phyloP scores from a whole-genome alignment of 2,888 invertebrate genomes.

The Hemaris fuciformis region DNA sequence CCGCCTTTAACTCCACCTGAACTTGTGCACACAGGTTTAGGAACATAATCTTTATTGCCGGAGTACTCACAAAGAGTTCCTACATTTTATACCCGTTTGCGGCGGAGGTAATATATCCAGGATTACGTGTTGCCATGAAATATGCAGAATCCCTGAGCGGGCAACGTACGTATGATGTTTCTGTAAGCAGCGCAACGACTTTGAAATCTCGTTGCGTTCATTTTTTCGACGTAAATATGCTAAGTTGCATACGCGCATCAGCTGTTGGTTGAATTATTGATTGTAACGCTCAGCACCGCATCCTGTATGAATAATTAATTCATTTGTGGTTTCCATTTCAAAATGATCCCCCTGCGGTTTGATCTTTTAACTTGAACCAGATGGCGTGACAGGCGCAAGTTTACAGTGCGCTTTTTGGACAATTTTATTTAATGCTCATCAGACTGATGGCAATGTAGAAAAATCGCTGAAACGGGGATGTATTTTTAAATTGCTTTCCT shows the following conservation, averaged over 20 bases:
- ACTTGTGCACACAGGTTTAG: constrained; percentile 50
- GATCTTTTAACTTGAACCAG: constrained; percentile 27
- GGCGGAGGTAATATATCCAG: constrained; percentile 48
- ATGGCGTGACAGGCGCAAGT: constrained; percentile 14
- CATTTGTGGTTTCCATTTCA: constrained; percentile 32
- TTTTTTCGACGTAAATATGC: constrained; percentile 32
- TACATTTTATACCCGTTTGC: constrained; percentile 54
- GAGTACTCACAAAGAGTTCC: constrained; percentile 51
- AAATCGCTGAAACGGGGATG: constrained; percentile 41
- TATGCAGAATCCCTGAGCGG: constrained; percentile 47
- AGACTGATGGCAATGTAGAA: constrained; percentile 41
- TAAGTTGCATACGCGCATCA: constrained; percentile 30
- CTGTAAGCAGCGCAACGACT: constrained; percentile 31
- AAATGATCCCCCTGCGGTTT: constrained; percentile 30
- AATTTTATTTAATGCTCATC: constrained; percentile 44
- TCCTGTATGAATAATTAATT: constrained; percentile 42
- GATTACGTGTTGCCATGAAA: constrained; percentile 46
- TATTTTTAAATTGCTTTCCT: constrained; percentile 52
- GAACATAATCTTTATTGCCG: constrained; percentile 67
- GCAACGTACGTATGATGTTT: constrained; percentile 41
- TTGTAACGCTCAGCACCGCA: constrained; percentile 32
- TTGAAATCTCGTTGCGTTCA: constrained; percentile 34
- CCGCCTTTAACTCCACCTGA: constrained; percentile 39
- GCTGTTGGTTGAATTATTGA: constrained; percentile 43
- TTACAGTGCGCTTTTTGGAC: constrained; percentile 23